Evolutionary conservation across 2,888 invertebrate species (phyloP).

Genomic region (Lithosia quadra): DNA sequence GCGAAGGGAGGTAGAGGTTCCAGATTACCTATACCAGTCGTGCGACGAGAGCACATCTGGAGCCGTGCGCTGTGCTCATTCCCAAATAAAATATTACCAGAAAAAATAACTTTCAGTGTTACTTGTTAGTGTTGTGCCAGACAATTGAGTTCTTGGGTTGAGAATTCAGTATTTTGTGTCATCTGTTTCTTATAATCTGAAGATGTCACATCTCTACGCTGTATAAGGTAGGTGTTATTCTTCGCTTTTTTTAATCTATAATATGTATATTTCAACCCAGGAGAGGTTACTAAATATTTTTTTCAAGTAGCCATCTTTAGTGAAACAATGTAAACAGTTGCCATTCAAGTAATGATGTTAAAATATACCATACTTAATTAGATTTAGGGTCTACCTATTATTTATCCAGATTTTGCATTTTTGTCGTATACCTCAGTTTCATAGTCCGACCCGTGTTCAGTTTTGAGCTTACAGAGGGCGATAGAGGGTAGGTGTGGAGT

Average conservation of each 20-base stretch:
- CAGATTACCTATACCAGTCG: slow-evolving; percentile 68
- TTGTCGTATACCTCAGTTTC: slow-evolving; percentile 56
- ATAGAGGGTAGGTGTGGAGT: slow-evolving; percentile 47
- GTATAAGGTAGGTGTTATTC: not conserved
- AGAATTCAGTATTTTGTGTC: slow-evolving; percentile 21
- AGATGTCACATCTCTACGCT: slow-evolving; percentile 32
- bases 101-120: slow-evolving; percentile 39
- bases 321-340: not conserved
- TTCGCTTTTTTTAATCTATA: not conserved
- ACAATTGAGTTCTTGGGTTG: slow-evolving; percentile 18
- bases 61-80: slow-evolving; percentile 19
- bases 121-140: slow-evolving; percentile 37
- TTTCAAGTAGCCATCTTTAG: not conserved
- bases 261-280: not conserved
- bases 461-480: slow-evolving; percentile 63
- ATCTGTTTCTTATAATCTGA: slow-evolving; percentile 23
- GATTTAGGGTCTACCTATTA: not conserved
- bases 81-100: slow-evolving; percentile 17
- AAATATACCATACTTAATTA: not conserved
- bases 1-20: slow-evolving; percentile 57
- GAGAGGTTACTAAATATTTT: not conserved
- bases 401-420: slow-evolving; percentile 28
- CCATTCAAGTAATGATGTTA: not conserved
- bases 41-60: slow-evolving; percentile 57
- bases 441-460: slow-evolving; percentile 67